Evolutionary conservation across 2,113 vertebrate genomes (phyloP).

Genomic region (Ailurus styani): DNA sequence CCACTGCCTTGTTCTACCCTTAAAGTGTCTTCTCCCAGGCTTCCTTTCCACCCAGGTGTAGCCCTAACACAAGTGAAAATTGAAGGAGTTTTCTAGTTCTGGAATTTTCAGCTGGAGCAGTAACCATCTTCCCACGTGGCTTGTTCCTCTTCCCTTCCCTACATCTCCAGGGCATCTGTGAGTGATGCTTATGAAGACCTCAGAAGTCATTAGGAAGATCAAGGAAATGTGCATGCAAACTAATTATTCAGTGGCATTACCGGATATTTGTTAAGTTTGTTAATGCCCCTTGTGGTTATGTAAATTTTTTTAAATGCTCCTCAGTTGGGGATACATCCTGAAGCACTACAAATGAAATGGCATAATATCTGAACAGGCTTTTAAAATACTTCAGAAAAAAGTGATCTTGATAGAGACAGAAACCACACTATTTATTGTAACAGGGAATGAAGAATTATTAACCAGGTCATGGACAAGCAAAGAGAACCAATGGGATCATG

Average conservation of each 20-base stretch:
- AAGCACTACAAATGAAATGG: not conserved
- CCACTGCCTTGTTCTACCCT: not conserved
- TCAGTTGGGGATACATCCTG: not conserved
- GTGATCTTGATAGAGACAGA: not conserved
- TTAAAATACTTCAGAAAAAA: not conserved
- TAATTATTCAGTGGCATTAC: not conserved
- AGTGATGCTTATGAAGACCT: not conserved
- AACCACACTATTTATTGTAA: not conserved
- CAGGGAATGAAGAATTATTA: not conserved
- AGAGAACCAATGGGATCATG: not conserved
- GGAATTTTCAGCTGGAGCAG: not conserved
- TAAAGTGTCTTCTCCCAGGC: not conserved
- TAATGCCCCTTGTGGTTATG: not conserved
- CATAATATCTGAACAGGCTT: not conserved
- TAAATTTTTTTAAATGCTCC: not conserved
- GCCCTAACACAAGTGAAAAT: not conserved
- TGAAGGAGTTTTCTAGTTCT: not conserved
- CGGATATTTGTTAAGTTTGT: not conserved
- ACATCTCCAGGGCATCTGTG: not conserved
- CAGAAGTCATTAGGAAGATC: not conserved
- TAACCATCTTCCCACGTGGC: not conserved
- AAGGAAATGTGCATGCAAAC: not conserved
- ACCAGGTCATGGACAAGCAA: not conserved
- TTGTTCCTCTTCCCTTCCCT: not conserved
- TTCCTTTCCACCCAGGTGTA: not conserved